Evolutionary conservation across 2,888 invertebrate species (phyloP).

Genomic region (Diarsia brunnea): DNA sequence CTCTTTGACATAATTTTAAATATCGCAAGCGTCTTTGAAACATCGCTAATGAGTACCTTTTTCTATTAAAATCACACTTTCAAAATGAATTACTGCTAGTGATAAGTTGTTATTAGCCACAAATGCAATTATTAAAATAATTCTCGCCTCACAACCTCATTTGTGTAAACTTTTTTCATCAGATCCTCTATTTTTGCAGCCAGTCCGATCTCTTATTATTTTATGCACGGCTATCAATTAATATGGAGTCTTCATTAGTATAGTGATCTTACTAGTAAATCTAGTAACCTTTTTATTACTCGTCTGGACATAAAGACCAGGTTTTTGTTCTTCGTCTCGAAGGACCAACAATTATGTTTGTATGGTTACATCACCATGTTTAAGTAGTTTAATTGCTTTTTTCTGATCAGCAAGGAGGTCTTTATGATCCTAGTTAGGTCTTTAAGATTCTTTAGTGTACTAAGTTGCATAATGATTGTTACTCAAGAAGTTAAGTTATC

Average conservation of each 20-base stretch:
- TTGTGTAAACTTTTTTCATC: constrained; percentile 24
- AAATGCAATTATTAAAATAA: constrained; percentile 21
- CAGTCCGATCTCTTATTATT: constrained; percentile 20
- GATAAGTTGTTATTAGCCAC: background rate
- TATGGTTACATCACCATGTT: constrained; percentile 51
- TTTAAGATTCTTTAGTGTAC: constrained; percentile 22
- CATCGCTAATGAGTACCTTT: background rate
- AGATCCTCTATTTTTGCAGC: constrained; percentile 11
- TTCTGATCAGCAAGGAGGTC: background rate
- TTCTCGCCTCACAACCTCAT: constrained; percentile 23
- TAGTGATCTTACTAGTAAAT: constrained; percentile 49
- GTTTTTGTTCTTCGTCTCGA: constrained; percentile 32
- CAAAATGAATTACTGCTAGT: background rate
- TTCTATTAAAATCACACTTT: background rate
- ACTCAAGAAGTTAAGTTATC: background rate
- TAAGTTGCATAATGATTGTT: background rate
- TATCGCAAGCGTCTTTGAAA: no score
- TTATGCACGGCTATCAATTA: constrained; percentile 40
- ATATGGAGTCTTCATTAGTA: constrained; percentile 53
- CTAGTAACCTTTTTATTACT: constrained; percentile 57
- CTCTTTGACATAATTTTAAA: background rate
- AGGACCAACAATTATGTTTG: constrained; percentile 39
- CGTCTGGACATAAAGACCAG: constrained; percentile 19
- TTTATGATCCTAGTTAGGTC: constrained; percentile 1
- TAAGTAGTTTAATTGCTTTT: constrained; percentile 29